phyloP scores from a whole-genome alignment of 2,888 invertebrate species.

The Hirudinaria manillensis region DNA sequence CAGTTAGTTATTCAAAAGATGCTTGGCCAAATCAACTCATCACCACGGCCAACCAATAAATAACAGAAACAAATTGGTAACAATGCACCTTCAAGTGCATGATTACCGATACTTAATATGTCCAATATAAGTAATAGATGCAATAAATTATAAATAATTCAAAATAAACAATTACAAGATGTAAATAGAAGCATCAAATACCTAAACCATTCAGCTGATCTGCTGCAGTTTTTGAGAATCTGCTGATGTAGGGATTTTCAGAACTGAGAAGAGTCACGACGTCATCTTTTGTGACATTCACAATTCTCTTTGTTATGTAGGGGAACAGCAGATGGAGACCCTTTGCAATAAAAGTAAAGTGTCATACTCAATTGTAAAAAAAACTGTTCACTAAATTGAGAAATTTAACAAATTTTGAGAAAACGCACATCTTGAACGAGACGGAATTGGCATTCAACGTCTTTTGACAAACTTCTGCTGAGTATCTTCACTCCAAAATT shows the following conservation, averaged over 20 bases:
- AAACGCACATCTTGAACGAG: slow-evolving; percentile 73
- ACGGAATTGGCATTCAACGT: slow-evolving; percentile 77
- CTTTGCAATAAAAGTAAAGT: slow-evolving; percentile 31
- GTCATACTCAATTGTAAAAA: not conserved
- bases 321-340: slow-evolving; percentile 38
- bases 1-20: slow-evolving; percentile 31
- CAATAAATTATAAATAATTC: not conserved
- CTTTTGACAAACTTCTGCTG: slow-evolving; percentile 83
- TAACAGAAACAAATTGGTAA: too few species aligned
- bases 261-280: slow-evolving; percentile 71
- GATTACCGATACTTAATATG: too few species aligned
- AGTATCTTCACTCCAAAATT: slow-evolving; percentile 94
- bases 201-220: slow-evolving; percentile 66
- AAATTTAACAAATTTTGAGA: not conserved
- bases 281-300: slow-evolving; percentile 70
- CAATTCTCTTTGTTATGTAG: slow-evolving; percentile 58
- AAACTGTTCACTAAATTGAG: not conserved
- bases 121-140: not conserved
- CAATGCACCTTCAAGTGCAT: too few species aligned
- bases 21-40: not conserved
- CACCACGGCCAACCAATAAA: too few species aligned
- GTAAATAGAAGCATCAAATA: slow-evolving; percentile 55
- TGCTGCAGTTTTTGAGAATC: slow-evolving; percentile 66
- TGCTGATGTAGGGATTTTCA: slow-evolving; percentile 71
- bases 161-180: not conserved